Percentiles rank a stretch among this genome's conserved stretches.
Evolutionary conservation across 35 echinoderm and acorn worm species (phyloP).

Genomic region (Apostichopus japonicus): DNA sequence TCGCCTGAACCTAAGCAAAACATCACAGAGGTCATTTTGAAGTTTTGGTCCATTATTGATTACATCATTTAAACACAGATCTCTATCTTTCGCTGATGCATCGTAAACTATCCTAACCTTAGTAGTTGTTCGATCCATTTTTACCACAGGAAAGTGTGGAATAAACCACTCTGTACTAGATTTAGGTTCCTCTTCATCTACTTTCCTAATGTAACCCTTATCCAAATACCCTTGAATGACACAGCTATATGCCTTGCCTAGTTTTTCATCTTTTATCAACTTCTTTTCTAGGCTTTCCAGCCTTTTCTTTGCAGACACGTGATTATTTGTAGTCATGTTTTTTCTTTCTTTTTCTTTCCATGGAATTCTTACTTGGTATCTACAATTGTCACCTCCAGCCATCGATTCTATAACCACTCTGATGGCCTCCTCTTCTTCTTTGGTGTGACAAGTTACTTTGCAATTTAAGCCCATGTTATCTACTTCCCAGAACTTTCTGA

Average conservation of each 20-base stretch:
- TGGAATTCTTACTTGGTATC: conserved; percentile 24
- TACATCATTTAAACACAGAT: conserved; percentile 41
- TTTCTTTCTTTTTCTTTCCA: conserved; percentile 34
- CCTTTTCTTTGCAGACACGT: conserved; percentile 7
- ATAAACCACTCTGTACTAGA: conserved; percentile 27
- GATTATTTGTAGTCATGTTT: neutral
- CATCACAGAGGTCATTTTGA: conserved; percentile 46
- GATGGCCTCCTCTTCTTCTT: conserved; percentile 5
- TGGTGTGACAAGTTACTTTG: too few species aligned
- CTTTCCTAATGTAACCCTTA: conserved; percentile 51
- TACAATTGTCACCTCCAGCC: neutral
- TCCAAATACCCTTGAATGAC: conserved; percentile 17
- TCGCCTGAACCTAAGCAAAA: conserved; percentile 48
- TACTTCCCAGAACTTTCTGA: too few species aligned
- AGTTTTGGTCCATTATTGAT: conserved; percentile 52
- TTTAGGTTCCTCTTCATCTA: neutral
- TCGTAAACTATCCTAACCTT: too few species aligned
- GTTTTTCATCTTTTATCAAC: conserved; percentile 11
- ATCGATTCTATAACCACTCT: neutral
- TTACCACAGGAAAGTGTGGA: conserved; percentile 67
- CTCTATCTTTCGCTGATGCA: too few species aligned
- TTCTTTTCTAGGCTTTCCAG: too few species aligned
- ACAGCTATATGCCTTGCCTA: conserved; percentile 24
- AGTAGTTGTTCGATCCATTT: conserved; percentile 39
- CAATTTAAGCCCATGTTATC: too few species aligned